phyloP scores from a whole-genome alignment of 2,797 vertebrate genomes.

The Eulemur albifrons region DNA sequence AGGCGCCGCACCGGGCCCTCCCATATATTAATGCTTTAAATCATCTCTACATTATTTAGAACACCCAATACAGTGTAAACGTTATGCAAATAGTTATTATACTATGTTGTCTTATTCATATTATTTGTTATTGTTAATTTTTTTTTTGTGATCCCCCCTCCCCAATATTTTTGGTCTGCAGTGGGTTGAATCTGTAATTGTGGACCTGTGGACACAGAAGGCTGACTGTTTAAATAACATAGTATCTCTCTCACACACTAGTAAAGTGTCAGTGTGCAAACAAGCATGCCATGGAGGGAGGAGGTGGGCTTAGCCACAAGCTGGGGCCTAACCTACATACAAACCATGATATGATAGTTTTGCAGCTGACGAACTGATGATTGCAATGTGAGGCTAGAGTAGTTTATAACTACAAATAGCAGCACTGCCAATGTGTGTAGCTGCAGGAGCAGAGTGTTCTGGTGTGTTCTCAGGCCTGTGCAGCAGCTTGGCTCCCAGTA shows the following conservation, averaged over 20 bases:
- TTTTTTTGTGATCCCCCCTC: neutral
- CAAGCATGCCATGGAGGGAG: fast-evolving
- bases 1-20: no score
- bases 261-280: neutral
- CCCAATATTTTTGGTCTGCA: neutral
- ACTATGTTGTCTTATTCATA: neutral
- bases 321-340: no score
- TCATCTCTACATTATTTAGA: neutral
- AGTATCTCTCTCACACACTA: neutral
- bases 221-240: neutral
- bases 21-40: neutral
- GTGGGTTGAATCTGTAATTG: neutral
- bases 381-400: no score
- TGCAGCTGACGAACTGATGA: fast-evolving
- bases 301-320: neutral
- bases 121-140: neutral
- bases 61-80: neutral
- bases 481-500: no score
- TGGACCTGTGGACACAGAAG: neutral
- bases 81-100: neutral
- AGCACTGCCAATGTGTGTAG: neutral
- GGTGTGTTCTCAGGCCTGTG: neutral
- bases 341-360: no score
- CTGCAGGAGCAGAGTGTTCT: neutral
- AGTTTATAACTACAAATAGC: no score